Base-by-base conservation (phyloP, 2,888 invertebrate species). In the Ennomos fuscantarius region DNA sequence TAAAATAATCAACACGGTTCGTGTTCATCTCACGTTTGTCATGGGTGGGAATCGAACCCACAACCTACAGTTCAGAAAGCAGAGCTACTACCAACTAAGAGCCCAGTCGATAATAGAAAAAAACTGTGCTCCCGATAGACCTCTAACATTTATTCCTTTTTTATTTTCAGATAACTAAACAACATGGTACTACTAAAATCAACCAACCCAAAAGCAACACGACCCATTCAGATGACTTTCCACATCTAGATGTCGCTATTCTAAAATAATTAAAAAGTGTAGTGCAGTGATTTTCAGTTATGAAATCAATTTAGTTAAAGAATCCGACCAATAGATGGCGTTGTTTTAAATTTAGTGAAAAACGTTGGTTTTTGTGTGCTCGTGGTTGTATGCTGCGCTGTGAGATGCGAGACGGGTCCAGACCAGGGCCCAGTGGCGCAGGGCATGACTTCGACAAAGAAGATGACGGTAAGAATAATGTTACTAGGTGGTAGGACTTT, bases 381-480 rank as follows among this genome's bases (percentile, higher is more conserved):
- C 13, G 44, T 40, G 12, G 54, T 40, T 53, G 48, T 51, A 33
- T 60, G 76, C 69, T 76, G 77, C 79, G 76, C 65, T 72, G 84
- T 87, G 90, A 87, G 62, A 91, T 91, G 91, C 86, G 89, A 88
- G 89, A 91, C 78, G 86, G 88, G 66, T 79, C 84, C 63, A 87
- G 70, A 64, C 78, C 87, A 51, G 86, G 87, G 75, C 86, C 90
- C 47, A 87, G 89, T 76, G 81, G 82, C 62, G 69, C 82, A 68
- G 79, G 83, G 75, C 86, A 82, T 65, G 83, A 80, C 60, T 76
- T 81, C 59, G 84, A 84, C 15, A 79, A 76, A 49, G 85, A 84
- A 66, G 89, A 89, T 69, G 86, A 89, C 69, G 86, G 89, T 89
- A 64, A 65, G 75, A 6, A 6, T 24, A n/a, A n/a, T n/a, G n/a